Conservation (phyloP, 2,888 invertebrate species). For the Leptodirus hochenwartii region DNA sequence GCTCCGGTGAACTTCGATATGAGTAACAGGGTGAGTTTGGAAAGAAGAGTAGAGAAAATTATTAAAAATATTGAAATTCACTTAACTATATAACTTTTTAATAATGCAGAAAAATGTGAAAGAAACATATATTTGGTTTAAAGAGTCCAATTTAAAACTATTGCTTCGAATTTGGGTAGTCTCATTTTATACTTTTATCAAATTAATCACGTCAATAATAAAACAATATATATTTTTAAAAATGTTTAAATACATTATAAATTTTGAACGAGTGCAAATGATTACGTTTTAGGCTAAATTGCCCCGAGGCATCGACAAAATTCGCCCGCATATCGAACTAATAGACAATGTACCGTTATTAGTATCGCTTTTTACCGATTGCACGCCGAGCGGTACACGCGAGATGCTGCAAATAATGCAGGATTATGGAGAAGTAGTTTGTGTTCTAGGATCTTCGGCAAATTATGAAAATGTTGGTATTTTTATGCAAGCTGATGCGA, state of each 20-base stretch:
- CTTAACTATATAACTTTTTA: not conserved
- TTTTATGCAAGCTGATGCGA: constrained; percentile 87
- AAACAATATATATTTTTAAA: no score
- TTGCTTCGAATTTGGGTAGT: no score
- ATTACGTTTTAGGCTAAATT: constrained; percentile 67
- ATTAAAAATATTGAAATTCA: not conserved
- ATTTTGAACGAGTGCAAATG: no score
- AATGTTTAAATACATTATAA: no score
- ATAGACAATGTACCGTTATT: constrained; percentile 96
- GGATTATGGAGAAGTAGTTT: constrained; percentile 89
- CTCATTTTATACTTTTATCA: no score
- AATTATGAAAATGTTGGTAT: constrained; percentile 80
- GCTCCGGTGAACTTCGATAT: constrained; percentile 84
- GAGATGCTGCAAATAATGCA: constrained; percentile 94
- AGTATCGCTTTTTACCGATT: constrained; percentile 95
- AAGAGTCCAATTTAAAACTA: constrained; percentile 6
- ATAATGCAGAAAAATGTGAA: no score
- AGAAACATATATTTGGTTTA: no score
- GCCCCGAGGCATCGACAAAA: constrained; percentile 91
- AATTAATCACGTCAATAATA: no score
- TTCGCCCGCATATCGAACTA: constrained; percentile 83
- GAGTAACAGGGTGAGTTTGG: constrained; percentile 67
- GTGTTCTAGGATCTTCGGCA: constrained; percentile 82
- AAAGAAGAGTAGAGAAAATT: no score
- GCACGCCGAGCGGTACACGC: constrained; percentile 75